These are phyloP conservation scores for Myripristis jacobus DNA, from an alignment of 2,797 vertebrate species.

Conservation along the genomic window DNA sequence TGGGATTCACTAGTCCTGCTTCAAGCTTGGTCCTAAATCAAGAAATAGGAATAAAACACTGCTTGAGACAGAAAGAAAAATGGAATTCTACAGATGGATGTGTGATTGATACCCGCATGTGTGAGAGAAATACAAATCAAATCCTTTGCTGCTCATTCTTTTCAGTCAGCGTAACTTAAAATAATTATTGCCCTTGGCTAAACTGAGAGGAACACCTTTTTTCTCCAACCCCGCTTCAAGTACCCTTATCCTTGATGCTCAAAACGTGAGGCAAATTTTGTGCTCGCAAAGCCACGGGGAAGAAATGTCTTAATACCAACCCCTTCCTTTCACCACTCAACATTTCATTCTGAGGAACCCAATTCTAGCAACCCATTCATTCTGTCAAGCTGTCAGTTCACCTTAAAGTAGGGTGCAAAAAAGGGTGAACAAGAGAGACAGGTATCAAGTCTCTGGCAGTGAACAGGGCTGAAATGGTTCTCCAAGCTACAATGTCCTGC, in stretches of 20 bases:
- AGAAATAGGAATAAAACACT: slow-evolving; percentile 12
- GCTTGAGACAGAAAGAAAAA: slow-evolving; percentile 12
- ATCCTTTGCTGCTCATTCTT: slow-evolving; percentile 17
- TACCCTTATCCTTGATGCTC: slow-evolving; percentile 57
- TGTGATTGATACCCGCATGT: slow-evolving; percentile 6
- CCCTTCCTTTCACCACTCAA: slow-evolving; percentile 52
- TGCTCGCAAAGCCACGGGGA: slow-evolving; percentile 45
- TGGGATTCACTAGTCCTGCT: slow-evolving; percentile 32
- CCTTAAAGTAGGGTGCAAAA: slow-evolving; percentile 17
- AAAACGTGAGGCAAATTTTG: slow-evolving; percentile 61
- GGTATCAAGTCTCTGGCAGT: slow-evolving; percentile 40
- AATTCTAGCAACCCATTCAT: slow-evolving; percentile 59
- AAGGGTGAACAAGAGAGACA: slow-evolving; percentile 17
- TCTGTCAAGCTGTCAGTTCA: slow-evolving; percentile 68
- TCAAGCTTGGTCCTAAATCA: slow-evolving; percentile 35
- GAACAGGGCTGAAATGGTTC: slow-evolving; percentile 40
- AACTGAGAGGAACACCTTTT: slow-evolving; percentile 57
- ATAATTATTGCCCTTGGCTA: slow-evolving; percentile 61
- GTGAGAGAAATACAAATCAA: slow-evolving; percentile 47
- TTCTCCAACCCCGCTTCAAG: slow-evolving; percentile 38
- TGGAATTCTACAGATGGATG: slow-evolving; percentile 6
- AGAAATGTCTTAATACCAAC: slow-evolving; percentile 56
- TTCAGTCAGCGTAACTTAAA: slow-evolving; percentile 40
- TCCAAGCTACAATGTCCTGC: slow-evolving; percentile 34
- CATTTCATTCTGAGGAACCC: slow-evolving; percentile 44